Evolutionary conservation across 2,888 invertebrate species (phyloP), one percentile per base, ranked within the genome.

Genomic region (Endomychus coccineus): DNA sequence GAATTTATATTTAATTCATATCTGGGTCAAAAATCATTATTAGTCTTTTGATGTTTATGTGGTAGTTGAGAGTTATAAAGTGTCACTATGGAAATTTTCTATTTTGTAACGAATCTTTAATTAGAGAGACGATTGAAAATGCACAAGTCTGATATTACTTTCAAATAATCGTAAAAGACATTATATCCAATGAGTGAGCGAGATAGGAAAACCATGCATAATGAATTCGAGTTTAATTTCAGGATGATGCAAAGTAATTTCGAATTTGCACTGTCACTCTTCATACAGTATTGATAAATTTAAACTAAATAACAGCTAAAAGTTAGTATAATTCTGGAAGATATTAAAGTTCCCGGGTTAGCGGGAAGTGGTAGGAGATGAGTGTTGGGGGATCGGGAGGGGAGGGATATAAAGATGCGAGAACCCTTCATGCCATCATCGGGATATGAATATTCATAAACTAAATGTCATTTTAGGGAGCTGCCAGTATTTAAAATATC

Each of bases 401-500:
- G 27, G 40, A 32, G 40, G 39, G 34, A 30, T 39, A 39, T 34
- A 51, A 51, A 50, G 51, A 52, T 51, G 49, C 50, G 52, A 51
- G 50, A 47, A 44, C 52, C 50, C 52, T 45, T 49, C 44, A 45
- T 48, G 48, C 54, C 53, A 51, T 55, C 53, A 56, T 55, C 51
- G 51, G 46, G 44, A 45, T 53, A 58, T 59, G 59, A 59, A 59
- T 59, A 59, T 59, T 59, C 59, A 59, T 48, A 45, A 47, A 43
- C 40, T 49, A 52, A 56, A 58, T 57, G 59, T 55, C 58, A 55
- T 58, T 59, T 56, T 39, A n/a, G n/a, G 45, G 46, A 51, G 45
- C 51, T 50, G 51, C 49, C 52, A 55, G 52, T 58, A 59, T 59
- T 59, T 59, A 57, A 59, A 59, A 58, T 59, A 59, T 58, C 59